phyloP scores from a whole-genome alignment of 2,113 vertebrate genomes.

The Mastomys natalensis region DNA sequence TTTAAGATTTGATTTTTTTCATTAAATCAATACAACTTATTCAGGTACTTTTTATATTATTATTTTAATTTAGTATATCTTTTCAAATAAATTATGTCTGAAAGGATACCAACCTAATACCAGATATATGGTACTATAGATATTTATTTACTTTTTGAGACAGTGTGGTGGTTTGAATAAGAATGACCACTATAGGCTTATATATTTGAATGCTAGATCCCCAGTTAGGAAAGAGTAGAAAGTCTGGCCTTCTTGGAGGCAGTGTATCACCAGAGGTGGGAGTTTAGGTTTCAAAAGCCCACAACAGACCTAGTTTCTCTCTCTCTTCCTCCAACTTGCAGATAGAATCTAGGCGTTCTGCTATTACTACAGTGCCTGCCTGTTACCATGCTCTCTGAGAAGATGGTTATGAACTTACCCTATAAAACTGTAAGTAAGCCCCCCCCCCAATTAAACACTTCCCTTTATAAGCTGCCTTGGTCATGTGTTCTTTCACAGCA shows the following conservation, averaged over 20 bases:
- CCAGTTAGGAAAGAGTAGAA: background rate
- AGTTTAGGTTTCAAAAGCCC: background rate
- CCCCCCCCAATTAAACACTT: background rate
- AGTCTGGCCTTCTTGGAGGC: background rate
- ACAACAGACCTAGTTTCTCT: background rate
- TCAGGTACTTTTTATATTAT: background rate
- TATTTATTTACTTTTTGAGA: background rate
- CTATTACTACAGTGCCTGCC: background rate
- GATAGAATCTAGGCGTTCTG: background rate
- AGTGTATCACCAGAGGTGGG: background rate
- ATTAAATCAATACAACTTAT: background rate
- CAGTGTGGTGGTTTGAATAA: background rate
- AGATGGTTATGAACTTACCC: background rate
- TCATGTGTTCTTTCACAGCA: background rate
- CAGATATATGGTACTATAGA: background rate
- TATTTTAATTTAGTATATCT: background rate
- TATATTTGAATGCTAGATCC: background rate
- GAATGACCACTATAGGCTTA: background rate
- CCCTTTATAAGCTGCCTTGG: background rate
- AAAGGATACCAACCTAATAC: background rate
- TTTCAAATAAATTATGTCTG: background rate
- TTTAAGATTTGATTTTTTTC: conserved; percentile 19
- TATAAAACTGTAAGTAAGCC: background rate
- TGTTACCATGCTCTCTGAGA: background rate
- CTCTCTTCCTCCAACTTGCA: background rate